These are phyloP conservation scores for Drosophila tristis DNA, from an alignment of 1,140 invertebrate species.

Conservation along the genomic window DNA sequence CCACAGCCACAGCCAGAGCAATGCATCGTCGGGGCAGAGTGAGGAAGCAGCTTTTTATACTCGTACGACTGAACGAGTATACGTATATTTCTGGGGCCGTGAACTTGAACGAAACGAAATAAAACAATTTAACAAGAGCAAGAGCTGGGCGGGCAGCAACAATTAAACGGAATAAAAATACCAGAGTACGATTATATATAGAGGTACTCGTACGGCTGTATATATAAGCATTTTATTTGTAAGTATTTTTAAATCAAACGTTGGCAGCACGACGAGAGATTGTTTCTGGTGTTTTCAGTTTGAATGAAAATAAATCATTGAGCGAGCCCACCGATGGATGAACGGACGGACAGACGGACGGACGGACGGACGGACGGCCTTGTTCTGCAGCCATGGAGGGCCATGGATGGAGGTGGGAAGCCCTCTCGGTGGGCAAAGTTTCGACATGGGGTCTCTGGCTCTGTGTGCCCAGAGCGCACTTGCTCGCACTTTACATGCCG, in stretches of 20 bases:
- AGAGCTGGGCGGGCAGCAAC: constrained; percentile 54
- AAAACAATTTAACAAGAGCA: constrained; percentile 75
- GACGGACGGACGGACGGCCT: constrained; percentile 30
- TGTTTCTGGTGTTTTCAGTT: constrained; percentile 59
- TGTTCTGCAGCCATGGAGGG: constrained; percentile 39
- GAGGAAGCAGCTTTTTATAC: constrained; percentile 58
- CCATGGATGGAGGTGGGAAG: constrained; percentile 14
- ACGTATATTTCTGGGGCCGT: constrained; percentile 59
- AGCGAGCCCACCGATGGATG: constrained; percentile 21
- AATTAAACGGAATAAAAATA: constrained; percentile 74
- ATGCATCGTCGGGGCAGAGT: constrained; percentile 30
- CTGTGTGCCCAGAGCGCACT: constrained; percentile 24
- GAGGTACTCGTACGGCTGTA: constrained; percentile 1
- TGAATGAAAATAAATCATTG: constrained; percentile 69
- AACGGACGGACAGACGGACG: constrained; percentile 16
- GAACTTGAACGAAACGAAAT: constrained; percentile 74
- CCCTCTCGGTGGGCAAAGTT: constrained; percentile 8
- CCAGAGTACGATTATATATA: constrained; percentile 5
- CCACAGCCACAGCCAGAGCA: constrained; percentile 31
- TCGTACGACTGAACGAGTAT: not conserved
- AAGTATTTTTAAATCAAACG: constrained; percentile 67
- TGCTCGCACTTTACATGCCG: constrained; percentile 70
- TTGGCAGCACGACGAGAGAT: constrained; percentile 36
- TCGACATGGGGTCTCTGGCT: constrained; percentile 10
- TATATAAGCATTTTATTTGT: constrained; percentile 31